These are phyloP conservation scores for Ctenomys sociabilis DNA, from an alignment of 2,113 vertebrate species.

Conservation along the genomic window DNA sequence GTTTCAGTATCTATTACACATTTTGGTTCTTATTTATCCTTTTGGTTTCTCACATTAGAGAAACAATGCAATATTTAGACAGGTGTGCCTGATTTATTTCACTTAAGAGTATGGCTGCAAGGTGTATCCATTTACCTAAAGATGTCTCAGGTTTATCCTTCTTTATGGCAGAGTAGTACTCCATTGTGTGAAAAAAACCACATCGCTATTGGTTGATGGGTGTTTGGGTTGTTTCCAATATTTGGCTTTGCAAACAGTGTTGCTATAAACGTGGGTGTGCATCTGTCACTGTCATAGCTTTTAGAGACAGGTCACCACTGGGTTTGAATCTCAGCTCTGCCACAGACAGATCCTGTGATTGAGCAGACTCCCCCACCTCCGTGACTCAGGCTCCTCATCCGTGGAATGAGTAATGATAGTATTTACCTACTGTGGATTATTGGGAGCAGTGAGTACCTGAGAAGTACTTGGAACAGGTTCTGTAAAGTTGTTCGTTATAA, in stretches of 20 bases:
- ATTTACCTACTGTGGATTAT: neutral
- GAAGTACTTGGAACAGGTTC: neutral
- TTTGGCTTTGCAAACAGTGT: neutral
- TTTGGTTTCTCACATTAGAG: neutral
- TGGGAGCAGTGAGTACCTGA: neutral
- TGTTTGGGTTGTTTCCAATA: neutral
- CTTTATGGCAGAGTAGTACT: neutral
- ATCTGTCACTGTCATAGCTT: neutral
- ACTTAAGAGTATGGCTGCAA: neutral
- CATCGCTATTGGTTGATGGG: neutral
- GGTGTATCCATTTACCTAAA: neutral
- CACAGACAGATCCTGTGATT: neutral
- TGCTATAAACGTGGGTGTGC: neutral
- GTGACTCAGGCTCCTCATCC: constrained; percentile 16
- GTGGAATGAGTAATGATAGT: neutral
- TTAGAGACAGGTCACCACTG: neutral
- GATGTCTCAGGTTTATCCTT: neutral
- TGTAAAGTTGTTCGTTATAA: neutral
- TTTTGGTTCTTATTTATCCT: neutral
- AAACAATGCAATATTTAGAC: neutral
- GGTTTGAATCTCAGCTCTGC: neutral
- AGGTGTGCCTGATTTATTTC: neutral
- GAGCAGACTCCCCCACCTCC: neutral
- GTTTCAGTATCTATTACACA: neutral
- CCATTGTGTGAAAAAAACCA: neutral